Conservation (phyloP, 2,797 vertebrate species). For the Gadopsis marmoratus region DNA sequence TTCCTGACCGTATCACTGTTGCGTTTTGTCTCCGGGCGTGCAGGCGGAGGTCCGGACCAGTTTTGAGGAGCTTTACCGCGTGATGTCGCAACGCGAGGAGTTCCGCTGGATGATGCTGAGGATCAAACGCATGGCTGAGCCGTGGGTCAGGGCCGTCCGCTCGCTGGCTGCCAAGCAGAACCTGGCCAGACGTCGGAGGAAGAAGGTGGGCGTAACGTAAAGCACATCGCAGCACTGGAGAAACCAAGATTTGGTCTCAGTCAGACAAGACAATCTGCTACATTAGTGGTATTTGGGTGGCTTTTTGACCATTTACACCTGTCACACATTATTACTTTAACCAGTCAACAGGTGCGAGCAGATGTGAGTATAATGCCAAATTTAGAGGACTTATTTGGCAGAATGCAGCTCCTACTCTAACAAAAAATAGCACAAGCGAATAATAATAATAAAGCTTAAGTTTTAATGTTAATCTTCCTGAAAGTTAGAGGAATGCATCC, state of each 20-base stretch:
- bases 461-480: background rate
- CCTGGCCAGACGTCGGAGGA: constrained; percentile 90
- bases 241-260: background rate
- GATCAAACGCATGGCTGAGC: constrained; percentile 96
- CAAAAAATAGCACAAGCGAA: background rate
- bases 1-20: background rate
- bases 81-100: constrained; percentile 96
- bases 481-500: background rate
- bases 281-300: too few species aligned
- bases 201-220: constrained; percentile 87
- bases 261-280: too few species aligned
- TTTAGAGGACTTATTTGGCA: background rate
- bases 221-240: background rate
- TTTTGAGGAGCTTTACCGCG: constrained; percentile 93
- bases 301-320: too few species aligned
- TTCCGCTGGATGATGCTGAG: constrained; percentile 99
- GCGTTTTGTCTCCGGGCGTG: background rate
- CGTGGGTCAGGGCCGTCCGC: constrained; percentile 94
- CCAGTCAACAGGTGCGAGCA: background rate
- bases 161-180: constrained; percentile 95
- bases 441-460: background rate
- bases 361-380: background rate
- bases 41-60: constrained; percentile 93
- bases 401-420: background rate
- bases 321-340: background rate